These are phyloP conservation scores for Crossocerus cetratus DNA, from an alignment of 2,888 invertebrate species.

Conservation along the genomic window DNA sequence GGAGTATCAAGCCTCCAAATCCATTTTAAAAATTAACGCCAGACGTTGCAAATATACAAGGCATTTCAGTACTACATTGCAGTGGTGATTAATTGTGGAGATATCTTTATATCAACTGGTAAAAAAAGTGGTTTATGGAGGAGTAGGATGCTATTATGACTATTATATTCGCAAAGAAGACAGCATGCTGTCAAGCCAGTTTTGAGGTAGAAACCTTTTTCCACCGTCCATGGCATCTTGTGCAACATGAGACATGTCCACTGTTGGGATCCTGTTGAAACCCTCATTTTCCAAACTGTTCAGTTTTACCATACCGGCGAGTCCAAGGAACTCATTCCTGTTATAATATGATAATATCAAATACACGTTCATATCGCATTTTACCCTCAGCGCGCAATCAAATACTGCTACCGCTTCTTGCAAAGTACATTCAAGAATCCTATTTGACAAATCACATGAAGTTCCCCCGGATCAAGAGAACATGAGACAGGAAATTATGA, in stretches of 20 bases:
- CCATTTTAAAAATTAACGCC: background rate
- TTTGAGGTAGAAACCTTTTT: constrained; percentile 71
- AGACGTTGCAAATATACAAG: constrained; percentile 5
- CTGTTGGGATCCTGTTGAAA: constrained; percentile 69
- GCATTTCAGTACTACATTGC: background rate
- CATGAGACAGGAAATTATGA: background rate
- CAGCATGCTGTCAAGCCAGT: constrained; percentile 65
- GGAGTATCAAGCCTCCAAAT: constrained; percentile 15
- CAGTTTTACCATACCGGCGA: constrained; percentile 85
- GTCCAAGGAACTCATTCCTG: constrained; percentile 85
- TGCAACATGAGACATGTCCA: constrained; percentile 66
- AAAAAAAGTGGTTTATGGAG: constrained; percentile 4
- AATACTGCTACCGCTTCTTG: too few species aligned
- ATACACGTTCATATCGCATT: constrained; percentile 8
- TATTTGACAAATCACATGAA: background rate
- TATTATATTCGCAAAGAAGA: constrained; percentile 10
- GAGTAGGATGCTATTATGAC: constrained; percentile 3
- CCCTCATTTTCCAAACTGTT: constrained; percentile 81
- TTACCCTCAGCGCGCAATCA: background rate
- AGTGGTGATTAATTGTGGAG: background rate
- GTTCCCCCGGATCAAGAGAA: background rate
- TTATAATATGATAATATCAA: constrained; percentile 20
- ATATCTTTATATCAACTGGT: background rate
- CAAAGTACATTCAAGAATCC: background rate
- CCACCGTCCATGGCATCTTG: constrained; percentile 71